Percentiles rank a stretch among this genome's conserved stretches.
phyloP scores from a whole-genome alignment of 37 sponge, comb jelly and placozoan genomes.

The Ianthella basta region DNA sequence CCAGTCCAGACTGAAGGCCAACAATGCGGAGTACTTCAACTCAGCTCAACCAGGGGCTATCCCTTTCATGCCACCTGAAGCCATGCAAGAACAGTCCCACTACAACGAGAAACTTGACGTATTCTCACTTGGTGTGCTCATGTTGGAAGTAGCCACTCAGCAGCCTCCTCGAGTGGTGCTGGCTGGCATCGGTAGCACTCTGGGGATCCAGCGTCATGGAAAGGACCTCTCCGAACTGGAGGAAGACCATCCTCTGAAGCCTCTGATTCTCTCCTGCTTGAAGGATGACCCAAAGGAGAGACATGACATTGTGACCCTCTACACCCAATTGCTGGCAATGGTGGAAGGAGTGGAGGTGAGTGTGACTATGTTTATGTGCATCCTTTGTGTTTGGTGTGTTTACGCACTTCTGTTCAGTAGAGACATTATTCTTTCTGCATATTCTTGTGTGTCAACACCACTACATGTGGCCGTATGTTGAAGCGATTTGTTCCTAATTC shows the following conservation, averaged over 20 bases:
- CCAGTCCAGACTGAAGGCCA: background rate
- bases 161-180: background rate
- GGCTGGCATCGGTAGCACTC: background rate
- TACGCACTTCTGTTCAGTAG: no score
- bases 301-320: background rate
- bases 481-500: no score
- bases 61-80: slow-evolving; percentile 1
- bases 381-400: no score
- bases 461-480: no score
- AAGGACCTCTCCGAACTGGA: background rate
- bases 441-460: no score
- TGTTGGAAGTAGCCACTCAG: slow-evolving; percentile 6
- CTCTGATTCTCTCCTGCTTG: background rate
- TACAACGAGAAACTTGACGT: background rate
- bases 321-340: background rate
- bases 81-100: background rate
- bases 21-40: background rate
- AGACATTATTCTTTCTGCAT: no score
- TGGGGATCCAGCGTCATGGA: background rate
- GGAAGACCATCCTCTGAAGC: background rate
- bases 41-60: background rate
- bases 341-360: background rate
- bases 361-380: no score
- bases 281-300: background rate
- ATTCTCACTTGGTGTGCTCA: background rate